Percentiles rank a stretch among this genome's conserved stretches.
Conservation (phyloP, 2,888 invertebrate species). For the Phanerotoma sp. region DNA sequence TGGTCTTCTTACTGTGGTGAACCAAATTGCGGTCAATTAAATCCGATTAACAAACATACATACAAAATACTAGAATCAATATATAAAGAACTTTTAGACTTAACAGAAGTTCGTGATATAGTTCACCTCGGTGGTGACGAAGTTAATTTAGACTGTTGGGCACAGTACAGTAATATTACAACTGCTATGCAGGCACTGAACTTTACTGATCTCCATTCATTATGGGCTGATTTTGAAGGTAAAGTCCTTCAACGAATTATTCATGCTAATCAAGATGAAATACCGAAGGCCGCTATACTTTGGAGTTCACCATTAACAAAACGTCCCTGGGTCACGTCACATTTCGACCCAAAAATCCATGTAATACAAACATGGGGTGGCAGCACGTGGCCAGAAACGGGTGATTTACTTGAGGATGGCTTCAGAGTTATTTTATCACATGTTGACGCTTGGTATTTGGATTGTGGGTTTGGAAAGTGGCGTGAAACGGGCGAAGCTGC, state of each 20-base stretch:
- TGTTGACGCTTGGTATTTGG: slow-evolving; percentile 86
- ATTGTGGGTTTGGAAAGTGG: slow-evolving; percentile 87
- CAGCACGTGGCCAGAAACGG: slow-evolving; percentile 78
- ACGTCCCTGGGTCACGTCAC: slow-evolving; percentile 68
- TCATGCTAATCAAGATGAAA: slow-evolving; percentile 63
- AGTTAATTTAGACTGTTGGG: slow-evolving; percentile 81
- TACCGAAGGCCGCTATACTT: slow-evolving; percentile 64
- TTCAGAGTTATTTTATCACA: slow-evolving; percentile 79
- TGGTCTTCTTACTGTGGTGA: slow-evolving; percentile 82
- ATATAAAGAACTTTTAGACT: slow-evolving; percentile 72
- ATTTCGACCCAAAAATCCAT: slow-evolving; percentile 72
- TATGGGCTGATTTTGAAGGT: slow-evolving; percentile 78
- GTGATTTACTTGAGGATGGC: slow-evolving; percentile 74
- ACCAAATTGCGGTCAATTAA: slow-evolving; percentile 84
- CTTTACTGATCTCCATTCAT: slow-evolving; percentile 73
- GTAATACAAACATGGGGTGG: slow-evolving; percentile 82
- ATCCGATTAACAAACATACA: slow-evolving; percentile 78
- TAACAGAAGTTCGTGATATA: slow-evolving; percentile 75
- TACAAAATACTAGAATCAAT: slow-evolving; percentile 73
- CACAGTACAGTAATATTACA: slow-evolving; percentile 57
- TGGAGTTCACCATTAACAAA: slow-evolving; percentile 81
- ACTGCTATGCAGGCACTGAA: slow-evolving; percentile 65
- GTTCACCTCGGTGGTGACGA: slow-evolving; percentile 85
- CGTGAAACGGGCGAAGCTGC: slow-evolving; percentile 80
- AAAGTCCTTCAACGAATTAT: slow-evolving; percentile 66